These are phyloP conservation scores for Zhuqinia jingwanae DNA, from an alignment of 2,888 invertebrate genomes.

Conservation along the genomic window DNA sequence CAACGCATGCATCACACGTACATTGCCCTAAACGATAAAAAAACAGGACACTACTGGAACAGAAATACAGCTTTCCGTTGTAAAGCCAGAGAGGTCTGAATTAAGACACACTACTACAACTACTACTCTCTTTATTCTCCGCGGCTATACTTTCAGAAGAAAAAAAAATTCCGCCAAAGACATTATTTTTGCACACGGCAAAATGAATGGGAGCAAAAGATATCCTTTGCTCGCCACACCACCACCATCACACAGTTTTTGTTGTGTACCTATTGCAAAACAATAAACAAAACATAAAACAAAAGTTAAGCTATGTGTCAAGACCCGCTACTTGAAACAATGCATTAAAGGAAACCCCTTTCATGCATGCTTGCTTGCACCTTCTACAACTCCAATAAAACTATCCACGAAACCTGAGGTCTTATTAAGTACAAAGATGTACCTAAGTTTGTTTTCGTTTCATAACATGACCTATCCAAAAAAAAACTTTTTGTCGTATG, in stretches of 20 bases:
- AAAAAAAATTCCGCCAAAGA: no score
- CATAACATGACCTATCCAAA: conserved; percentile 55
- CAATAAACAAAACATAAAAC: conserved; percentile 30
- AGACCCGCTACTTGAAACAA: neutral
- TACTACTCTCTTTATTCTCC: neutral
- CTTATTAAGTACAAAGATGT: neutral
- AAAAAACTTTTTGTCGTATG: no score
- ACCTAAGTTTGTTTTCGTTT: neutral
- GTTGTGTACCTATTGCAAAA: neutral
- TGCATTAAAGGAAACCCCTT: neutral
- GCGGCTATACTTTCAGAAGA: neutral
- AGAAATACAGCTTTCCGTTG: conserved; percentile 15
- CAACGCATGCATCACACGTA: neutral
- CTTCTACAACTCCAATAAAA: no score
- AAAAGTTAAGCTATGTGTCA: conserved; percentile 48
- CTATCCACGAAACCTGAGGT: neutral
- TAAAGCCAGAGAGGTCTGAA: neutral
- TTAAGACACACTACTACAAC: neutral
- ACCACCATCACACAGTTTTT: no score
- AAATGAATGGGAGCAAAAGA: no score
- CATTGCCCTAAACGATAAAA: neutral
- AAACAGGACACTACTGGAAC: neutral
- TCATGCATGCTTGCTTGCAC: conserved; percentile 31
- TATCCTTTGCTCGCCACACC: no score
- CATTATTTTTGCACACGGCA: no score